Evolutionary conservation across 2,113 vertebrate genomes (phyloP).

Genomic region (Ceyx margarethae): DNA sequence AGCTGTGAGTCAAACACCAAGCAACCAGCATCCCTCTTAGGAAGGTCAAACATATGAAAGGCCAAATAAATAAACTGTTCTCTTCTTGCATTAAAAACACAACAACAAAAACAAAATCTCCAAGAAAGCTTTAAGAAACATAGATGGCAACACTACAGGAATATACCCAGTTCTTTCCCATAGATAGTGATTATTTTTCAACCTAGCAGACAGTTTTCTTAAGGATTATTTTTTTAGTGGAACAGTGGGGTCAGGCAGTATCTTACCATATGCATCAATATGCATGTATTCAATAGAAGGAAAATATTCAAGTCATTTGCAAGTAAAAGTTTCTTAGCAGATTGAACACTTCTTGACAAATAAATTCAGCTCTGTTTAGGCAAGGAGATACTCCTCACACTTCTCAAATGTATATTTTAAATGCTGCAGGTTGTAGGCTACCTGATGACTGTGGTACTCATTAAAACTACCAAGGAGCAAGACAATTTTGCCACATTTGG

Average conservation of each 20-base stretch:
- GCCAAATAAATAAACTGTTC: neutral
- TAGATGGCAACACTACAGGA: neutral
- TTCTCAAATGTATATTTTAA: constrained; percentile 20
- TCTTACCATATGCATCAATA: constrained; percentile 20
- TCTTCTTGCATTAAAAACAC: neutral
- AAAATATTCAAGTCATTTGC: constrained; percentile 38
- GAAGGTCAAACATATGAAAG: neutral
- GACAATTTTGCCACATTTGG: neutral
- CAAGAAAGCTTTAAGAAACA: neutral
- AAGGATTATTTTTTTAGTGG: neutral
- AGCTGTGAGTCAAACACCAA: neutral
- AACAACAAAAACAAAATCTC: neutral
- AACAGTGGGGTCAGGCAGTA: neutral
- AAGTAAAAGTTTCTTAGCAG: constrained; percentile 25
- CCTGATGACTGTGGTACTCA: neutral
- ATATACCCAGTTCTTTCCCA: neutral
- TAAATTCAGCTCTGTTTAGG: constrained; percentile 8
- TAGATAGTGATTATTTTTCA: neutral
- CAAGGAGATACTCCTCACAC: neutral
- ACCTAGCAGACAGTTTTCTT: neutral
- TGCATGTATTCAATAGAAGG: neutral
- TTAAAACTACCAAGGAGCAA: neutral
- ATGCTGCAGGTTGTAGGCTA: neutral
- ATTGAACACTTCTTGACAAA: neutral
- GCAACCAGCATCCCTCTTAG: neutral